Evolutionary conservation across 1,140 invertebrate species (phyloP), one percentile per base, ranked within the genome.

Genomic region (Subanguina moxae): DNA sequence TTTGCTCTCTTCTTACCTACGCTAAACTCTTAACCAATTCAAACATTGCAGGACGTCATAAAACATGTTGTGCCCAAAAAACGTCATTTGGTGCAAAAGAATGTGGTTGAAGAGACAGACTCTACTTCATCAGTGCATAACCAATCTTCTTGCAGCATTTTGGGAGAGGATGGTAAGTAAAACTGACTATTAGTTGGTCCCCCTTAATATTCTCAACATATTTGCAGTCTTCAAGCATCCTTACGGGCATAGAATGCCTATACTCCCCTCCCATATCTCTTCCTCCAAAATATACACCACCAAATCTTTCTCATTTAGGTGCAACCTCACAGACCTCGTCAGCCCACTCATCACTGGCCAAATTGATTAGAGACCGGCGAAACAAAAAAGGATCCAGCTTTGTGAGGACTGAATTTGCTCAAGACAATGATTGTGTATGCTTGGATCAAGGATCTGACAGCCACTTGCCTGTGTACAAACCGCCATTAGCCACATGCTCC

Each of bases 401-500:
- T n/a, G 15, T 64, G 25, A 61, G 42, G 19, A 17, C 56, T 15
- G 65, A 67, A 63, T 0, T 62, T 23, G 65, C 65, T 32, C 25
- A 5, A 23, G 65, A 67, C 23, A 57, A 67, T 43, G 38, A 67
- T 27, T 30, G 56, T 32, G 65, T 38, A 11, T 38, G 32, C 11
- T 38, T 38, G 32, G 32, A 38, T 5, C 32, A n/a, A n/a, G n/a
- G n/a, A n/a, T n/a, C 11, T 3, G 32, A 38, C 32, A 38, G 11
- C 3, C 32, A 3, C 32, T 5, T 5, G 32, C n/a, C 52, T n/a
- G 32, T 62, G 15, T 38, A 43, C n/a, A 57, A 67, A 38, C 5
- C 61, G 28, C 66, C 66, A 17, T 28, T 57, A 9, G 38, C 66
- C 9, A 59, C 57, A 23, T 68, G 66, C 27, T 64, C 46, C 15